Evolutionary conservation across 2,113 vertebrate species (phyloP).

Genomic region (Aphelocoma coerulescens): DNA sequence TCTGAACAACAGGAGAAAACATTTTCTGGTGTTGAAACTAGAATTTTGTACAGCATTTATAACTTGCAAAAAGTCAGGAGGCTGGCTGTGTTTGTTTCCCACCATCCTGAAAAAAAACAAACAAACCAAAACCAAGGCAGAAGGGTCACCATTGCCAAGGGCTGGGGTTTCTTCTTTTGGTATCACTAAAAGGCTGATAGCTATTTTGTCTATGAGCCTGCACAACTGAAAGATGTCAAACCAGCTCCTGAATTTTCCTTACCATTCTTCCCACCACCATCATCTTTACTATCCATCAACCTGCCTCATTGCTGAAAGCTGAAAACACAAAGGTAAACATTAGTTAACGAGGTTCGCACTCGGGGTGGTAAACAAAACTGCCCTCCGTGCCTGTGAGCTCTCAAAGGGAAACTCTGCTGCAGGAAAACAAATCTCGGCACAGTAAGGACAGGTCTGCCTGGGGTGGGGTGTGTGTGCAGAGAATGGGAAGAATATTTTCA

Average conservation of each 20-base stretch:
- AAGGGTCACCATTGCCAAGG: background rate
- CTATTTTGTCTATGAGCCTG: background rate
- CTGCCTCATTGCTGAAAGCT: background rate
- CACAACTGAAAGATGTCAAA: background rate
- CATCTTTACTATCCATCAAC: conserved; percentile 16
- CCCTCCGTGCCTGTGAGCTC: background rate
- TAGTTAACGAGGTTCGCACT: conserved; percentile 14
- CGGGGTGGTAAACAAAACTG: conserved; percentile 27
- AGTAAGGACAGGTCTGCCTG: background rate
- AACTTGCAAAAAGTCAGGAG: background rate
- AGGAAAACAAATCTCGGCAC: background rate
- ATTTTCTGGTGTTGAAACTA: background rate
- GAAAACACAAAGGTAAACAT: conserved; percentile 52
- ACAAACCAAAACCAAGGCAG: background rate
- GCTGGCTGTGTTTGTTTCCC: background rate
- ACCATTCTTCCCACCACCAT: background rate
- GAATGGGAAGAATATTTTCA: background rate
- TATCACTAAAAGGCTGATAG: background rate
- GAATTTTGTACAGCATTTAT: background rate
- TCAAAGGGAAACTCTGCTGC: background rate
- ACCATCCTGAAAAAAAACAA: background rate
- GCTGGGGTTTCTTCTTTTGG: background rate
- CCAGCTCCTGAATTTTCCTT: conserved; percentile 16
- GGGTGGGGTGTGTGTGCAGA: background rate
- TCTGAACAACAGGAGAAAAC: conserved; percentile 15